Conservation (phyloP, 1,140 invertebrate species). For the Scaptomyza pallida region DNA sequence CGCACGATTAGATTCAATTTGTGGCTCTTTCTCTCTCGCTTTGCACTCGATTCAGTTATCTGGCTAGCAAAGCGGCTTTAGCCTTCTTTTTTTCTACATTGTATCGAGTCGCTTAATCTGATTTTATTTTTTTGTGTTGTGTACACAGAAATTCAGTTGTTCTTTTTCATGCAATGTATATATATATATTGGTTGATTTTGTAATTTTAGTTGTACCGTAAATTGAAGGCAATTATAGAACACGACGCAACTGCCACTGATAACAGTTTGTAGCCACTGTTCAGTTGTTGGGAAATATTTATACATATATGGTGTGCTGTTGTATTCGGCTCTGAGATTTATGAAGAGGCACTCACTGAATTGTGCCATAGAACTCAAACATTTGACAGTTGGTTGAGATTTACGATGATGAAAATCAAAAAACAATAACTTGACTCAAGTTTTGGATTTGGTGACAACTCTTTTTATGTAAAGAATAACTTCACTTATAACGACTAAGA, state of each 20-base stretch:
- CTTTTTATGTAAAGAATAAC: too few relatives aligned
- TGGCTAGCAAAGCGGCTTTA: constrained; percentile 26
- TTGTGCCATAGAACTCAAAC: constrained; percentile 70
- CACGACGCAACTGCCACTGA: constrained; percentile 20
- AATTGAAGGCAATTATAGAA: constrained; percentile 70
- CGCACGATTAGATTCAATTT: constrained; percentile 79
- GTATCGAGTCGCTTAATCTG: constrained; percentile 49
- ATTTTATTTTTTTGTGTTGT: constrained; percentile 50
- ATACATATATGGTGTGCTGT: background rate
- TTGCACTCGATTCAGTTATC: constrained; percentile 29
- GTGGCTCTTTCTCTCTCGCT: constrained; percentile 23
- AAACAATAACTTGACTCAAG: background rate
- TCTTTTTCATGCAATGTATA: constrained; percentile 27
- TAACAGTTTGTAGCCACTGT: constrained; percentile 24
- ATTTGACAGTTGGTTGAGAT: constrained; percentile 75
- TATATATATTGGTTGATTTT: constrained; percentile 60
- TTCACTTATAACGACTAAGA: too few relatives aligned
- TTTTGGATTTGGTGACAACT: background rate
- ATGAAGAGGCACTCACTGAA: constrained; percentile 73
- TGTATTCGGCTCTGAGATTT: constrained; percentile 56
- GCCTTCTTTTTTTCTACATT: constrained; percentile 14
- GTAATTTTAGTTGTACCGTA: constrained; percentile 74
- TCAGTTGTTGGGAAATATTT: constrained; percentile 31
- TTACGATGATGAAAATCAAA: constrained; percentile 55
- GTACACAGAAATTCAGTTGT: constrained; percentile 7